Base-by-base conservation (phyloP, 2,797 vertebrate species). In the Arrhamphus sclerolepis region DNA sequence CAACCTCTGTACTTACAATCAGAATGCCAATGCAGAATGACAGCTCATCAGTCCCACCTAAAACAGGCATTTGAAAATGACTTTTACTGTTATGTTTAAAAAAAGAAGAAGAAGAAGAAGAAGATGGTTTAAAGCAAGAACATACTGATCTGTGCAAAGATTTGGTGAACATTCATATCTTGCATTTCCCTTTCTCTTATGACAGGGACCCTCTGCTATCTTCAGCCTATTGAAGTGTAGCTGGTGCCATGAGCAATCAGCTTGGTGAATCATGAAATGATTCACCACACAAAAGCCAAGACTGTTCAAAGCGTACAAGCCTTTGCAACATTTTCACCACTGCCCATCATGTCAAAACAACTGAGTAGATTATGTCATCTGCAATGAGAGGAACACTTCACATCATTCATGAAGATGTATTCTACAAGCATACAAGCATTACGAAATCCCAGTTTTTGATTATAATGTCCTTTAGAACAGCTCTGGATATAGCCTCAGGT, bases 211-310 rank as follows among this genome's bases (percentile, higher is more conserved):
- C 78, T 85, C 78, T 87, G 87, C 79, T 85, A 78, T 82, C 78
- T 77, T 86, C 82, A 78, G 80, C 56, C 72, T 86, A 83, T 82
- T 75, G 77, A 83, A 88, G 83, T 83, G 86, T 78, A 82, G 75
- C 87, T 86, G 85, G 82, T 87, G 75, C 82, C 80, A 79, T 75
- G 82, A 89, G 87, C 83, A 72, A 77, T 87, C 81, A 70, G 79
- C 70, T 72, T 54, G 62, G 78, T 57, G 43, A 85, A 88, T 89
- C 75, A 72, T 84, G 82, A 89, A 83, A 87, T 66, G 86, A 84
- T 89, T 90, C 86, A 82, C 69, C 20, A 80, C 82, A 77, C 81
- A 82, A 81, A 82, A 83, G 72, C 64, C 62, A 68, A 47, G 59
- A 84, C 72, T 60, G 75, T 72, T 81, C 79, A 77, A 66, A 78